Evolutionary conservation across 2,888 invertebrate species (phyloP).

Genomic region (Dexiosoma caninum): DNA sequence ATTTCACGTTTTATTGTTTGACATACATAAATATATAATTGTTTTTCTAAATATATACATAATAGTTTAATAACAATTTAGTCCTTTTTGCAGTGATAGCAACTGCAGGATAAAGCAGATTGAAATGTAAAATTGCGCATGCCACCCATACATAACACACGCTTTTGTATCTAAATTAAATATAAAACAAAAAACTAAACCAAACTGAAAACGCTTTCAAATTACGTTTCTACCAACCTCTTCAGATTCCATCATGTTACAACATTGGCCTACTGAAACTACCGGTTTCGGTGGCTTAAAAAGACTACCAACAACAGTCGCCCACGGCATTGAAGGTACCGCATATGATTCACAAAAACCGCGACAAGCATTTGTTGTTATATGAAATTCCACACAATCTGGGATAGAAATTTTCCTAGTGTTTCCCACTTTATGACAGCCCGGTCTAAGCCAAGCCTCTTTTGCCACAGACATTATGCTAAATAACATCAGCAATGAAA

Average conservation of each 20-base stretch:
- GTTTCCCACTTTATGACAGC: constrained; percentile 89
- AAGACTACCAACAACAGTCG: constrained; percentile 65
- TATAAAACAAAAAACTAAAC: not conserved
- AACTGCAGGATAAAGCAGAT: constrained; percentile 89
- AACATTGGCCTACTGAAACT: constrained; percentile 91
- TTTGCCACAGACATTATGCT: constrained; percentile 68
- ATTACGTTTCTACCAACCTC: constrained; percentile 80
- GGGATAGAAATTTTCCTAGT: constrained; percentile 89
- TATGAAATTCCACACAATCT: constrained; percentile 89
- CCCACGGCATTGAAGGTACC: constrained; percentile 82
- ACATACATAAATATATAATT: constrained; percentile 29
- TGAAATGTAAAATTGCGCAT: constrained; percentile 88
- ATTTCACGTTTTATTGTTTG: not conserved
- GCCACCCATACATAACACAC: constrained; percentile 88
- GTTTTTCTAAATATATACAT: not conserved
- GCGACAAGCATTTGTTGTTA: constrained; percentile 91
- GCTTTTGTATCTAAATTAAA: constrained; percentile 82
- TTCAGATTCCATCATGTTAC: constrained; percentile 93
- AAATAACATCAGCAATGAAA: constrained; percentile 64
- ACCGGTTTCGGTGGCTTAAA: constrained; percentile 81
- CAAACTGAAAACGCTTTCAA: not conserved
- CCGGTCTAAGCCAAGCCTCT: constrained; percentile 85
- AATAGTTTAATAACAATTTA: constrained; percentile 61
- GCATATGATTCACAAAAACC: constrained; percentile 94
- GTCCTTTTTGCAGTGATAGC: constrained; percentile 90